Percentiles rank a stretch among this genome's conserved stretches.
Conservation (phyloP, 2,113 vertebrate species). For the Sapayoa aenigma region DNA sequence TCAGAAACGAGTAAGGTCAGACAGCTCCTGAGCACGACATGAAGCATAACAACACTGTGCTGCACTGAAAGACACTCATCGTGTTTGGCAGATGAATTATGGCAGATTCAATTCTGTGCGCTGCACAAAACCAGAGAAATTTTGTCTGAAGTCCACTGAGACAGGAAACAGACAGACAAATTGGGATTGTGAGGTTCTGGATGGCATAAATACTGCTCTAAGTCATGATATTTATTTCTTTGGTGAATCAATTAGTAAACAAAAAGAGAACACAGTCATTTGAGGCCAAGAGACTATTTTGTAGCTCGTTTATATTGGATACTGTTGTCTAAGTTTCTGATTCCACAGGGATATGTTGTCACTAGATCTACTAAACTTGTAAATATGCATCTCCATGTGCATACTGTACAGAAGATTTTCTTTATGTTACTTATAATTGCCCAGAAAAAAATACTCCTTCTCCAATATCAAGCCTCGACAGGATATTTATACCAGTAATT, state of each 20-base stretch:
- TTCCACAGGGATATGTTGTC: neutral
- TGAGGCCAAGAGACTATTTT: neutral
- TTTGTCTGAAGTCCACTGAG: neutral
- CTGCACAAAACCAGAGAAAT: neutral
- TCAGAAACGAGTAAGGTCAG: neutral
- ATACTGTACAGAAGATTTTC: neutral
- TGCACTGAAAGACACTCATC: neutral
- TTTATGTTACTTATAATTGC: neutral
- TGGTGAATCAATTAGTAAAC: neutral
- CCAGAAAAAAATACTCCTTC: neutral
- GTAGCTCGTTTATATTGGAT: neutral
- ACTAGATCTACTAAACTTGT: neutral
- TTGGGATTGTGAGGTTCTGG: neutral
- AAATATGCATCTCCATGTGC: neutral
- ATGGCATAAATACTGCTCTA: neutral
- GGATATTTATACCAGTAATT: neutral
- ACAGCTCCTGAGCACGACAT: neutral
- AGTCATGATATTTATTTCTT: neutral
- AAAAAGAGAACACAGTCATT: neutral
- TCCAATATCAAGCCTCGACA: neutral
- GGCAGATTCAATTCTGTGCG: neutral
- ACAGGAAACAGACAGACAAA: neutral
- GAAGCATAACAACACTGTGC: neutral
- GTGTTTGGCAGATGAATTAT: neutral
- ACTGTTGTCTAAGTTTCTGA: neutral